These are phyloP conservation scores for Ochropleura plecta DNA, from an alignment of 2,888 invertebrate genomes.

Conservation along the genomic window DNA sequence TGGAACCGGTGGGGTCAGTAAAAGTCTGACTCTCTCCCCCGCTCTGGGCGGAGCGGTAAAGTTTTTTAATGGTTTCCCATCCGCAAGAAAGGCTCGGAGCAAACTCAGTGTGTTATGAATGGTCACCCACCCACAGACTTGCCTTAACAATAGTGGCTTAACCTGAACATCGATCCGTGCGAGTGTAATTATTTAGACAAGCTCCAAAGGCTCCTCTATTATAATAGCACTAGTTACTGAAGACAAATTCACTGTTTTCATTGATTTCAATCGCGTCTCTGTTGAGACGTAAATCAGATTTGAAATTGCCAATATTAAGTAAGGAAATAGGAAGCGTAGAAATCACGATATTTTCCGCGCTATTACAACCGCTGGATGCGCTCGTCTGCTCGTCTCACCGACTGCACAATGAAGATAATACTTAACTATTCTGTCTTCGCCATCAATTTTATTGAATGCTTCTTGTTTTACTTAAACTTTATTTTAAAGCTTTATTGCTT, in stretches of 20 bases:
- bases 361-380: conserved; percentile 62
- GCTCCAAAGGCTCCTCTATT: neutral
- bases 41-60: too few relatives aligned
- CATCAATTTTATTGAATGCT: conserved; percentile 40
- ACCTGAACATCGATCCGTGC: neutral
- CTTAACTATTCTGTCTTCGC: conserved; percentile 52
- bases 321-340: conserved; percentile 56
- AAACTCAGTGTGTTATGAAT: neutral
- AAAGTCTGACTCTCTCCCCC: too few relatives aligned
- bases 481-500: conserved; percentile 2
- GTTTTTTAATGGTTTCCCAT: too few relatives aligned
- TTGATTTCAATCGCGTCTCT: conserved; percentile 18
- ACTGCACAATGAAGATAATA: conserved; percentile 67
- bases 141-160: neutral
- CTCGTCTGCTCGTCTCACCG: conserved; percentile 50
- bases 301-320: conserved; percentile 47
- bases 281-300: conserved; percentile 44
- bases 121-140: neutral
- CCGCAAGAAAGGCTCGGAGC: too few relatives aligned
- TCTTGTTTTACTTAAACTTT: conserved; percentile 15
- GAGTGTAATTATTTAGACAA: neutral
- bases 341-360: conserved; percentile 72
- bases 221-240: neutral
- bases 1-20: too few relatives aligned
- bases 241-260: neutral